Conservation (phyloP, 2,888 invertebrate genomes). For the Troides oblongomaculatus region DNA sequence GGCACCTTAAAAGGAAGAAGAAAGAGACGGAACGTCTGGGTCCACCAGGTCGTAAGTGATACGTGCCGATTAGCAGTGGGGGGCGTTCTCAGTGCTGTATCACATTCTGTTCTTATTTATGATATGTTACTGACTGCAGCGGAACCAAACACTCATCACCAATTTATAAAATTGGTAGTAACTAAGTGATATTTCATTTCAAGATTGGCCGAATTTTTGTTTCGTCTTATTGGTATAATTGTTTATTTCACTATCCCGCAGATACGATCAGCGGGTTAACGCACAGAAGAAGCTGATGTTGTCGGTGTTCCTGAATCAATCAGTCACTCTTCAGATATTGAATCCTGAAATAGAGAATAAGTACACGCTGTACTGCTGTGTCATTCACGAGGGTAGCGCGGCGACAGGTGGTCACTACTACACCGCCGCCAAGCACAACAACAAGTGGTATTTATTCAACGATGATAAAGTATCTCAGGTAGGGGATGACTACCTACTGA, state of each 20-base stretch:
- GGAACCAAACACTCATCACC: no score
- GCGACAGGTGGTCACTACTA: constrained; percentile 94
- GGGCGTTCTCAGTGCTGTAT: no score
- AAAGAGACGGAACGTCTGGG: no score
- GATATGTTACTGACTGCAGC: no score
- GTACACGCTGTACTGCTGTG: constrained; percentile 89
- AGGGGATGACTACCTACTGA: constrained; percentile 81
- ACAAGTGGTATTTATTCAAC: constrained; percentile 89
- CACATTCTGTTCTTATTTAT: no score
- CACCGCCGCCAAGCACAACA: constrained; percentile 86
- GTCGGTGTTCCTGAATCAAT: constrained; percentile 81
- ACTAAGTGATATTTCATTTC: no score
- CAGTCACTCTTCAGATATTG: constrained; percentile 70
- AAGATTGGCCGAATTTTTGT: no score
- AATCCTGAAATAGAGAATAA: constrained; percentile 31
- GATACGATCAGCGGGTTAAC: constrained; percentile 73
- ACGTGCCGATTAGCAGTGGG: no score
- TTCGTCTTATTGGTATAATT: no score
- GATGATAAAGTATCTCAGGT: constrained; percentile 85
- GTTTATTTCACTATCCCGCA: constrained; percentile 34
- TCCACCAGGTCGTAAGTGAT: no score
- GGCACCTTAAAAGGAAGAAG: no score
- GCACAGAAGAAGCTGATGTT: constrained; percentile 90
- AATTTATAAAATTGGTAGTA: no score
- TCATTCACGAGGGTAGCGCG: constrained; percentile 90